Conservation (phyloP, 2,888 invertebrate genomes). For the Acleris sparsana region DNA sequence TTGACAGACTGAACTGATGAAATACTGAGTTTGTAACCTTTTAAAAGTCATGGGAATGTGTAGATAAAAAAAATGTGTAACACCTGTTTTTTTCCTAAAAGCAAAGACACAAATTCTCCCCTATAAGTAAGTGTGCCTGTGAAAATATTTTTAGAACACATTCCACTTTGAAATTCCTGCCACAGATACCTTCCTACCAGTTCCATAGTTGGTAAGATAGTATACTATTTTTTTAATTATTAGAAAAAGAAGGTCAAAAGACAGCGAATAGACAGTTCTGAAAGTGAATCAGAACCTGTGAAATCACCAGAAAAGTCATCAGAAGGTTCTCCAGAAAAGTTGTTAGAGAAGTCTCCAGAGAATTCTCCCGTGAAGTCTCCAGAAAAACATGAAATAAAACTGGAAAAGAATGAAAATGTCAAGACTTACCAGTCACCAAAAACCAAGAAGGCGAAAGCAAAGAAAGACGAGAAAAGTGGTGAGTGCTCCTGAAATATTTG, state of each 20-base stretch:
- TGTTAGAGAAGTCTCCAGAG: conserved; percentile 32
- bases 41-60: too few relatives aligned
- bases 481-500: not conserved
- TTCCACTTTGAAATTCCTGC: too few relatives aligned
- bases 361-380: conserved; percentile 35
- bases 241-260: conserved; percentile 69
- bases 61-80: too few relatives aligned
- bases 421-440: conserved; percentile 66
- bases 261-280: conserved; percentile 69
- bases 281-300: conserved; percentile 58
- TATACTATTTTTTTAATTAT: not conserved
- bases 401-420: conserved; percentile 50
- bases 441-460: conserved; percentile 50
- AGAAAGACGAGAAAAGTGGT: conserved; percentile 26
- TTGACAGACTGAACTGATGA: too few relatives aligned
- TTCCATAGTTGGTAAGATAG: too few relatives aligned
- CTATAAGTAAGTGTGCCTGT: too few relatives aligned
- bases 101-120: too few relatives aligned
- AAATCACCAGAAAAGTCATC: conserved; percentile 33
- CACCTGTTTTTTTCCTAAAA: too few relatives aligned
- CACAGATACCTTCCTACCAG: too few relatives aligned
- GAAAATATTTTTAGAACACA: too few relatives aligned
- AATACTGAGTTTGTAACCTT: too few relatives aligned
- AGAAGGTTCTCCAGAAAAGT: conserved; percentile 11
- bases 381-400: conserved; percentile 48